phyloP scores from a whole-genome alignment of 2,888 invertebrate species.

The Diplazon laetatorius region DNA sequence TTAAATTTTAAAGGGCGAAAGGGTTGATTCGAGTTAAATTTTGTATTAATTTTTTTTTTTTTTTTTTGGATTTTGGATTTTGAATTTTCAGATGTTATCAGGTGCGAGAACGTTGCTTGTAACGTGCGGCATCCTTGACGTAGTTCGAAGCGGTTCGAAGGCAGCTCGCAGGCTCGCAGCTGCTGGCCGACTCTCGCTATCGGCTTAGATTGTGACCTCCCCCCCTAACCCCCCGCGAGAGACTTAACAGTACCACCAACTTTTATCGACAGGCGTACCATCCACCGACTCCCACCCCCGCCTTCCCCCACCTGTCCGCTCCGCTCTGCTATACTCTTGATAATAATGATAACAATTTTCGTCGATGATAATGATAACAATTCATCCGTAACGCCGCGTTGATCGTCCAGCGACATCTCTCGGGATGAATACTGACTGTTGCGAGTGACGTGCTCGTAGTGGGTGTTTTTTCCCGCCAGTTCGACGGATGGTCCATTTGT shows the following conservation, averaged over 20 bases:
- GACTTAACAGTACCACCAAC: constrained; percentile 41
- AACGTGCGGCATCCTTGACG: constrained; percentile 63
- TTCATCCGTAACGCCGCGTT: background rate
- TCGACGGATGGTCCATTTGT: constrained; percentile 14
- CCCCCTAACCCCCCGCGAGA: constrained; percentile 18
- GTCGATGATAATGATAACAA: constrained; percentile 16
- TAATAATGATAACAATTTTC: constrained; percentile 20
- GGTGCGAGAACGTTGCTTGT: constrained; percentile 54
- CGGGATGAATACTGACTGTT: no score
- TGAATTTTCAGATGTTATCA: constrained; percentile 18
- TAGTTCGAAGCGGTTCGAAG: constrained; percentile 69
- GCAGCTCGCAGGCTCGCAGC: constrained; percentile 72
- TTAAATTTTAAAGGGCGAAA: background rate
- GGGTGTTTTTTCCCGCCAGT: no score
- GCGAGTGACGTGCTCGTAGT: no score
- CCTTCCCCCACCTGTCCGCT: no score
- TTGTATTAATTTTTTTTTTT: background rate
- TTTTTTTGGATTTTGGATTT: background rate
- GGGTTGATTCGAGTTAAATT: no score
- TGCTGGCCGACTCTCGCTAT: constrained; percentile 74
- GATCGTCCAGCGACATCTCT: constrained; percentile 29
- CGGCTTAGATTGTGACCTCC: constrained; percentile 73
- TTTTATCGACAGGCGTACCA: constrained; percentile 44
- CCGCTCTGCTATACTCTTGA: background rate
- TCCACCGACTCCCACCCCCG: constrained; percentile 12